phyloP scores from a whole-genome alignment of 2,113 vertebrate species.

The Piaya cayana region DNA sequence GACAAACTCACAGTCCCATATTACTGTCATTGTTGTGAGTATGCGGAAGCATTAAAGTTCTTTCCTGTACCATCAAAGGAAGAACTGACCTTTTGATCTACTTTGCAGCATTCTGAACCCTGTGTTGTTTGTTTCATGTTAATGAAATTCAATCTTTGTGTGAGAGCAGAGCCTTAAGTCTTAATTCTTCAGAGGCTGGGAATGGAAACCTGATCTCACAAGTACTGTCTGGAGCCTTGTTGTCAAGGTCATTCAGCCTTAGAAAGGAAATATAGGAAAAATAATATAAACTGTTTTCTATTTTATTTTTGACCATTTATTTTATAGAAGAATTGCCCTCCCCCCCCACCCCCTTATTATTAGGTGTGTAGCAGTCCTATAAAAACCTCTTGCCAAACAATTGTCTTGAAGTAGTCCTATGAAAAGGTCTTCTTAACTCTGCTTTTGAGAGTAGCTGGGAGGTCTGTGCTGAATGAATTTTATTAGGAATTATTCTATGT shows the following conservation, averaged over 20 bases:
- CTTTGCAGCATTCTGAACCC: constrained; percentile 40
- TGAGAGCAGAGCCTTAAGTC: not conserved
- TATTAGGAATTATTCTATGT: not conserved
- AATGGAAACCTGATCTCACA: constrained; percentile 17
- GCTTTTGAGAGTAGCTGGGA: not conserved
- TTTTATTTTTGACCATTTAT: not conserved
- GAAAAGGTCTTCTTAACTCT: not conserved
- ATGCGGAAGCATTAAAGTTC: constrained; percentile 25
- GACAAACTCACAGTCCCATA: not conserved
- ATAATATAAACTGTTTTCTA: not conserved
- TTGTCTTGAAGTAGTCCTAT: not conserved
- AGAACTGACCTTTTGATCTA: constrained; percentile 61
- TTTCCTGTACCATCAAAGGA: constrained; percentile 41
- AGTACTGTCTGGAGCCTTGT: not conserved
- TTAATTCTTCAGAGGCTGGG: constrained; percentile 24
- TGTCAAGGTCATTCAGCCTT: constrained; percentile 27
- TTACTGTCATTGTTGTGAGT: not conserved
- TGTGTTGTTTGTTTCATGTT: constrained; percentile 46
- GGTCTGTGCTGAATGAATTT: not conserved
- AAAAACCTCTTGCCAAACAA: not conserved
- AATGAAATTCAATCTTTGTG: constrained; percentile 53
- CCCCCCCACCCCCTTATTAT: not conserved
- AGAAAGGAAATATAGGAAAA: not conserved
- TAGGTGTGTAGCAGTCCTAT: not conserved
- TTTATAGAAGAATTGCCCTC: not conserved